These are phyloP conservation scores for Pristionchus entomophagus DNA, from an alignment of 2,888 invertebrate genomes.

Conservation along the genomic window DNA sequence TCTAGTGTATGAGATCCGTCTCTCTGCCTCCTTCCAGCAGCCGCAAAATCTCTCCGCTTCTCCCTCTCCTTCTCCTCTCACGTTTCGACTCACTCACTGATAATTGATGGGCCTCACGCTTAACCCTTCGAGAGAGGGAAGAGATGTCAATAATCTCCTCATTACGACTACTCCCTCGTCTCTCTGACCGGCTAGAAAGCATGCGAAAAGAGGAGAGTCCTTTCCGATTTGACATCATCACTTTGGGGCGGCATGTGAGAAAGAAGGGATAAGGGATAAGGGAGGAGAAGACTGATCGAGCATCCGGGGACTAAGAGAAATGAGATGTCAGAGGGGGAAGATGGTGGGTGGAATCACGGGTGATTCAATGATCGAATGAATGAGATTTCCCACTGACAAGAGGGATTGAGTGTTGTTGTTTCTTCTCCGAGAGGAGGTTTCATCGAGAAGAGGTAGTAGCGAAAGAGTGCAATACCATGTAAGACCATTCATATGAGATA, in stretches of 20 bases:
- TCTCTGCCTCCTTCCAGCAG: not conserved
- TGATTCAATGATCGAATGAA: constrained; percentile 21
- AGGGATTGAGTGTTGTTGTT: not conserved
- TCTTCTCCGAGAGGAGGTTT: not conserved
- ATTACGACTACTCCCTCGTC: too few relatives aligned
- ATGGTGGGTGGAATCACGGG: constrained; percentile 29
- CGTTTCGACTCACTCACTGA: constrained; percentile 44
- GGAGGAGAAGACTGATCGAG: constrained; percentile 18
- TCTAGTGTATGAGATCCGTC: constrained; percentile 16
- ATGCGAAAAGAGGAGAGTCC: not conserved
- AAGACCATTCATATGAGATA: too few relatives aligned
- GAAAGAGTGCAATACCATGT: too few relatives aligned
- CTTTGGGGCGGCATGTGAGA: not conserved
- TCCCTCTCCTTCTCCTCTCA: constrained; percentile 19
- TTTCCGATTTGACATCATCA: too few relatives aligned
- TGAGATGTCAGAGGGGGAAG: not conserved
- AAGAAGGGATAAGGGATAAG: constrained; percentile 2
- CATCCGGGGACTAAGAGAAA: not conserved
- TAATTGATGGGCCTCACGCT: constrained; percentile 44
- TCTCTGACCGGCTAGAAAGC: too few relatives aligned
- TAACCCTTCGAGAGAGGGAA: not conserved
- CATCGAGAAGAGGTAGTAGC: not conserved
- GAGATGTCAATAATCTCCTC: too few relatives aligned
- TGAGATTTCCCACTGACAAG: not conserved
- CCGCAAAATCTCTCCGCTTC: not conserved